These are phyloP conservation scores for Uromys caudimaculatus DNA, from an alignment of 2,797 vertebrate genomes.

Conservation along the genomic window DNA sequence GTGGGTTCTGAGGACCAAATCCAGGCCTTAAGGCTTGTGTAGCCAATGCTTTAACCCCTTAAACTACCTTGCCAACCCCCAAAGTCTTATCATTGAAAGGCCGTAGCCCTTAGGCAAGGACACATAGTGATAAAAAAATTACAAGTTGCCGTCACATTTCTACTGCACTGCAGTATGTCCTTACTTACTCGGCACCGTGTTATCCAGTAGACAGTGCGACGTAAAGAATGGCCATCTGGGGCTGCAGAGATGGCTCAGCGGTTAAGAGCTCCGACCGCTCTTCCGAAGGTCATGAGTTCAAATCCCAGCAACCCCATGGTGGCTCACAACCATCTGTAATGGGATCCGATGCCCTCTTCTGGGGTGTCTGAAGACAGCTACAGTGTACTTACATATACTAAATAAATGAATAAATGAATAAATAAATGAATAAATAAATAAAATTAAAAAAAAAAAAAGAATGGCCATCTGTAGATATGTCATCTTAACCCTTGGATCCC, in stretches of 20 bases:
- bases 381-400: no score
- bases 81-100: constrained; percentile 45
- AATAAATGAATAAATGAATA: no score
- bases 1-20: not conserved
- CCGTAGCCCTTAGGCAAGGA: not conserved
- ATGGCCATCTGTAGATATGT: constrained; percentile 38
- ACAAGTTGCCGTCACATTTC: not conserved
- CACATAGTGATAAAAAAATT: constrained; percentile 54
- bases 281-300: no score
- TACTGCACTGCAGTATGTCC: not conserved
- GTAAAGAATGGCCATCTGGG: constrained; percentile 6
- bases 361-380: no score
- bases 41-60: not conserved
- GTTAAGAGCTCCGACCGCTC: no score
- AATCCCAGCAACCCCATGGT: no score
- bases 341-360: no score
- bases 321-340: no score
- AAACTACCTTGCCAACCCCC: not conserved
- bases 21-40: not conserved
- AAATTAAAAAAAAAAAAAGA: no score
- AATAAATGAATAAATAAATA: no score
- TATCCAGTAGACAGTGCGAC: not conserved
- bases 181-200: constrained; percentile 27
- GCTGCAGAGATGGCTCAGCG: no score
- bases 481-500: not conserved